Percentiles rank a stretch among this genome's conserved stretches.
Conservation (phyloP, 2,113 vertebrate species). For the Xenopus borealis region DNA sequence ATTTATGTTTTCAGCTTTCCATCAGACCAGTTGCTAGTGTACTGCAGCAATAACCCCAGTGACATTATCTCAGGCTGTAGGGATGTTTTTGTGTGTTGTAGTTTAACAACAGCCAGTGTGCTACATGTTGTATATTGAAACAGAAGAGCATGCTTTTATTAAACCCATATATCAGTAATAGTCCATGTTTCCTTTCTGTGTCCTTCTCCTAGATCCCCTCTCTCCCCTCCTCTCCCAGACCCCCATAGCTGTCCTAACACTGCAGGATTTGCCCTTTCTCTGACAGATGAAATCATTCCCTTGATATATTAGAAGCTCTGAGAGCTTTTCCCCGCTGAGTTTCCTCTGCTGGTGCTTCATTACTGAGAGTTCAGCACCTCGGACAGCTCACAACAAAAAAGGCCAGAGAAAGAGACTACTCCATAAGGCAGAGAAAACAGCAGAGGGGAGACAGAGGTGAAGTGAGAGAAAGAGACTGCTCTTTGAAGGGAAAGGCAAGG, state of each 20-base stretch:
- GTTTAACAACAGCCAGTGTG: too few species aligned
- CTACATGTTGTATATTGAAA: too few species aligned
- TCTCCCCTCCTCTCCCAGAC: neutral
- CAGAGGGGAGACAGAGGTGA: neutral
- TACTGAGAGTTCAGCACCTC: slow-evolving; percentile 43
- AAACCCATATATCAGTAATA: too few species aligned
- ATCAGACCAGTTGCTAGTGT: too few species aligned
- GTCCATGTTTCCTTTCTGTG: too few species aligned
- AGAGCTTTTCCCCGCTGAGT: slow-evolving; percentile 41
- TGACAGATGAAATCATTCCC: slow-evolving; percentile 42
- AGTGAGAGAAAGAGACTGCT: too few species aligned
- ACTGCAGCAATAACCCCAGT: too few species aligned
- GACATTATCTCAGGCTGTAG: too few species aligned
- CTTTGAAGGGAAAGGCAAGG: too few species aligned
- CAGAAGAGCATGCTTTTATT: too few species aligned
- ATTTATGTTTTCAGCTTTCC: too few species aligned
- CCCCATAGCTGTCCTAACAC: slow-evolving; percentile 26
- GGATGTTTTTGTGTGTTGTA: too few species aligned
- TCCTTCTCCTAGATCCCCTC: neutral
- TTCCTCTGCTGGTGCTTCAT: slow-evolving; percentile 35
- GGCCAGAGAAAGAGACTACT: slow-evolving; percentile 8
- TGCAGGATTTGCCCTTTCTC: slow-evolving; percentile 37
- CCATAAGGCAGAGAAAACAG: neutral
- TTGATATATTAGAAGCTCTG: slow-evolving; percentile 38
- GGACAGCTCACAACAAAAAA: slow-evolving; percentile 17